These are phyloP conservation scores for Garrulus glandarius DNA, from an alignment of 2,797 vertebrate species.

Conservation along the genomic window DNA sequence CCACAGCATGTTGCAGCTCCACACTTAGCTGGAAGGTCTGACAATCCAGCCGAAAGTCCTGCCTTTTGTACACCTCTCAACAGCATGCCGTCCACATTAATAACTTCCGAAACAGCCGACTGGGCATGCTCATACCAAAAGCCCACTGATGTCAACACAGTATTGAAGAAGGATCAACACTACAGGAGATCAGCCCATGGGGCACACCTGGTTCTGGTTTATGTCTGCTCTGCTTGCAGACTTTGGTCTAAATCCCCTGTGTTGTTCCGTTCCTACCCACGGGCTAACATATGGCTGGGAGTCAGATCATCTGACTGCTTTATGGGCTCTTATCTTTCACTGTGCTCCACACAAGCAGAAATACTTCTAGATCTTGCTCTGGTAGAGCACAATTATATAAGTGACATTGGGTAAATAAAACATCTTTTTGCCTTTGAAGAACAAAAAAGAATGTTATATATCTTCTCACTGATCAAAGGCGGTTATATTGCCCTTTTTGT, in stretches of 20 bases:
- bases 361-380: background rate
- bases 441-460: background rate
- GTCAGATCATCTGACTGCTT: background rate
- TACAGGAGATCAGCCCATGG: background rate
- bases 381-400: background rate
- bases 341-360: background rate
- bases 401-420: background rate
- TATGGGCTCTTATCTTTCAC: background rate
- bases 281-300: background rate
- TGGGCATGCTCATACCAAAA: background rate
- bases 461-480: background rate
- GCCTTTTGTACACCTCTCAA: background rate
- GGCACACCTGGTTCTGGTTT: constrained; percentile 37
- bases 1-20: background rate
- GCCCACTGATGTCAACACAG: background rate
- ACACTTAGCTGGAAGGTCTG: background rate
- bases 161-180: background rate
- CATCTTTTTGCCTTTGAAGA: constrained; percentile 1
- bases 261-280: background rate
- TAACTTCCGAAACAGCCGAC: background rate
- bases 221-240: background rate
- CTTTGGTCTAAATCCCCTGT: background rate
- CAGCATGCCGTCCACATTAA: background rate
- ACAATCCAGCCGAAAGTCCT: background rate
- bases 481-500: background rate